Base-by-base conservation (phyloP, 2,113 vertebrate genomes). In the Nasalis larvatus region DNA sequence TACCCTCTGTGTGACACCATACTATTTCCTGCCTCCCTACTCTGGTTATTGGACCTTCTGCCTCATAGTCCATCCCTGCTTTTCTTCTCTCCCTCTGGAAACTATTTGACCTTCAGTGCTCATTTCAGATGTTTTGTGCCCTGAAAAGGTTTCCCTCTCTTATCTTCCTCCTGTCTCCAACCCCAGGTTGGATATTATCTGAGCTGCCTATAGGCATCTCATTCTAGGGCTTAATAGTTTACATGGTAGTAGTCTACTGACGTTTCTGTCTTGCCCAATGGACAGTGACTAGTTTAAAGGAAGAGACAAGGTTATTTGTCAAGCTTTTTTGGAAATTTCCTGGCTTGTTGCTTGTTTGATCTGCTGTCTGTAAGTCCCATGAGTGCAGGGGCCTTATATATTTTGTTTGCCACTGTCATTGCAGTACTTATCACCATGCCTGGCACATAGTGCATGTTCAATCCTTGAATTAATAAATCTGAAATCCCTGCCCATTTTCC, bases 41-140 rank as follows among this genome's bases (percentile, higher is more conserved):
- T 71, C 40, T 45, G 8, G 56, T 14, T 37, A 74, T 27, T 45
- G 37, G 12, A 21, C 17, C 27, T 73, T 42, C 35, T 37, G 40
- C 45, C 21, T 10, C 18, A 20, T 0, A 2, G 11, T 21, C 6
- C n/a, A 1, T 5, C 30, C 16, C 25, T 32, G 7, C n/a, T 4
- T 47, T 86, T n/a, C 45, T 18, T 80, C 35, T 49, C 42, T 68
- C 8, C n/a, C 2, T 37, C 30, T 86, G 11, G 8, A 40, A 35
- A 86, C 47, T 13, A 8, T 3, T 54, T 77, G 90, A 73, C 13
- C 37, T 83, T 6, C 35, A 7, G 68, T 4, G 47, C 30, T 63
- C 35, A 47, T 60, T 13, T 40, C 54, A 47, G 35, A 17, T 18
- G 20, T 8, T n/a, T 4, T 17, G 23, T 45, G 8, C 30, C 58